Evolutionary conservation across 2,113 vertebrate species (phyloP).

Genomic region (Muntiacus muntjak): DNA sequence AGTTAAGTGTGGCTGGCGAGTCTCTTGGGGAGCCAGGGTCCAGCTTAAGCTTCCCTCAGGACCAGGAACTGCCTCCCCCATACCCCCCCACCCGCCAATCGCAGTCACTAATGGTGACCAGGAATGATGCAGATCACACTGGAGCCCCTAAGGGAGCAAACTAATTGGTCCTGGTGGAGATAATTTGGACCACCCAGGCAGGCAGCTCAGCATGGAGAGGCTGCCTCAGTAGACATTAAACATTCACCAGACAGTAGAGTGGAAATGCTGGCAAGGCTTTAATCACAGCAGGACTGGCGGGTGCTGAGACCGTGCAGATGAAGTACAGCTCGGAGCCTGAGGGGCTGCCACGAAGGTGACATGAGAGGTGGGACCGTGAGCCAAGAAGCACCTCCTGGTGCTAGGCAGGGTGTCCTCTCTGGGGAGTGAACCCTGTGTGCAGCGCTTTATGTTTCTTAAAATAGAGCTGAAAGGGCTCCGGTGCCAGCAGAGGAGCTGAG

Average conservation of each 20-base stretch:
- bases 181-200: background rate
- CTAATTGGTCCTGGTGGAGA: background rate
- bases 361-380: background rate
- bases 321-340: background rate
- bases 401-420: background rate
- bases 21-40: background rate
- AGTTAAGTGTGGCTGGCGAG: background rate
- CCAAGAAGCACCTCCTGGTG: background rate
- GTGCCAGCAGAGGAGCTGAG: background rate
- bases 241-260: background rate
- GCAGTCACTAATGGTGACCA: background rate
- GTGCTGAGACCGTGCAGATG: background rate
- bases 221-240: background rate
- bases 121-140: background rate
- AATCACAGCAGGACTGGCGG: background rate
- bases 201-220: background rate
- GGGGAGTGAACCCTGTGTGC: background rate
- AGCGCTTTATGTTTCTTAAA: background rate
- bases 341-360: background rate
- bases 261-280: background rate
- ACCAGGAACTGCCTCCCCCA: background rate
- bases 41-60: background rate
- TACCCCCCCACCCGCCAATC: background rate
- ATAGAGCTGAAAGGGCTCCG: background rate
- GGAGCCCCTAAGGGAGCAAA: background rate